Evolutionary conservation across 2,888 invertebrate genomes (phyloP).

Genomic region (Crematogaster levior): DNA sequence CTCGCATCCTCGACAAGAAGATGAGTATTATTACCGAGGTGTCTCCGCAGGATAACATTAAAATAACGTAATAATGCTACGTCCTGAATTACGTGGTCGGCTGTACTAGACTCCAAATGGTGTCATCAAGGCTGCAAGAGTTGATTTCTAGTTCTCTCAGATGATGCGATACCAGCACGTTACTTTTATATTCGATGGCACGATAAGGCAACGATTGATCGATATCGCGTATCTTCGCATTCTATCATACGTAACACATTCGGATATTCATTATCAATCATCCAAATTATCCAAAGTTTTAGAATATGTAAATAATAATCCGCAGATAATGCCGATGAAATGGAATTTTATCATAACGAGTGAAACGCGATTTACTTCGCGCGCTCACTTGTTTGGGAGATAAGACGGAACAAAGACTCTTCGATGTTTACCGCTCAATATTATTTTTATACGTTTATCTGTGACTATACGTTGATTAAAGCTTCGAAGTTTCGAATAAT

Average conservation of each 20-base stretch:
- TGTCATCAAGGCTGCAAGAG: neutral
- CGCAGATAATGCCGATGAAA: neutral
- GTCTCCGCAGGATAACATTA: constrained; percentile 3
- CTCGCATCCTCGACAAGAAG: neutral
- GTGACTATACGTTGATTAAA: constrained; percentile 3
- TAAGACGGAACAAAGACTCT: constrained; percentile 66
- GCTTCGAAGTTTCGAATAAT: neutral
- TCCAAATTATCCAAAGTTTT: neutral
- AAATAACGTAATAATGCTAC: neutral
- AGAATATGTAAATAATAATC: neutral
- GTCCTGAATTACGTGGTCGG: neutral
- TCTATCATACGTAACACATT: neutral
- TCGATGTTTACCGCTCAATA: constrained; percentile 25
- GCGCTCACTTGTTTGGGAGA: no score
- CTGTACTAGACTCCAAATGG: neutral
- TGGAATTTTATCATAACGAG: constrained; percentile 55
- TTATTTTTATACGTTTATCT: constrained; percentile 7
- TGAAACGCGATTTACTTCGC: constrained; percentile 17
- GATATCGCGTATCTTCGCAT: neutral
- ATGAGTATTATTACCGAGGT: constrained; percentile 12
- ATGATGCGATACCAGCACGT: neutral
- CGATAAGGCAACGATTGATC: neutral
- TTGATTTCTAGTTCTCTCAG: neutral
- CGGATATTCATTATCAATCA: neutral
- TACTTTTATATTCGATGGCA: neutral